Conservation (phyloP, 2,113 vertebrate genomes). For the Zapus hudsonius region DNA sequence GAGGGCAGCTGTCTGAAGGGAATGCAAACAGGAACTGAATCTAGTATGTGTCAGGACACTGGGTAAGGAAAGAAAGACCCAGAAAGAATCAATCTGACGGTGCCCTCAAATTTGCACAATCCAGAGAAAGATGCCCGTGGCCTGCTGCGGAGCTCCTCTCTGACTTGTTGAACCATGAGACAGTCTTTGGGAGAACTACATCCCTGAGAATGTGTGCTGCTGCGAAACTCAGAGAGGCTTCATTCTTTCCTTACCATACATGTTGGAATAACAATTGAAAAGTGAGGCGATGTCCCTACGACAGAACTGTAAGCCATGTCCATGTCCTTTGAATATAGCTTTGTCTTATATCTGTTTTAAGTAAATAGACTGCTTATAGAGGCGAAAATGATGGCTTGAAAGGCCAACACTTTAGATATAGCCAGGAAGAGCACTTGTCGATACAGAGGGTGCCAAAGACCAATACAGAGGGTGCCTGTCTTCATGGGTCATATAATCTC, state of each 20-base stretch:
- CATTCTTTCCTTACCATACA: background rate
- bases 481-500: background rate
- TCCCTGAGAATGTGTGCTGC: too few relatives aligned
- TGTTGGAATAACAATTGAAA: background rate
- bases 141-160: background rate
- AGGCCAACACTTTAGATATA: background rate
- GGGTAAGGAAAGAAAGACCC: background rate
- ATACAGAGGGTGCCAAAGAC: background rate
- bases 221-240: too few relatives aligned
- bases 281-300: background rate
- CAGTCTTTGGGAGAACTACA: too few relatives aligned
- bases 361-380: background rate
- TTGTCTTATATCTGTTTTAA: background rate
- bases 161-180: background rate
- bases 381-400: background rate
- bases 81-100: background rate
- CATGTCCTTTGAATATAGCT: background rate
- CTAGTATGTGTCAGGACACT: fast-evolving
- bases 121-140: fast-evolving
- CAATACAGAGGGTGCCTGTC: background rate
- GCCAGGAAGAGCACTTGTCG: background rate
- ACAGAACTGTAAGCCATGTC: background rate
- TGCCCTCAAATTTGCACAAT: background rate
- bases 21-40: fast-evolving
- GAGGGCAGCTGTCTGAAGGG: background rate